These are phyloP conservation scores for Peromyscus aztecus DNA, from an alignment of 2,797 vertebrate species.

Conservation along the genomic window DNA sequence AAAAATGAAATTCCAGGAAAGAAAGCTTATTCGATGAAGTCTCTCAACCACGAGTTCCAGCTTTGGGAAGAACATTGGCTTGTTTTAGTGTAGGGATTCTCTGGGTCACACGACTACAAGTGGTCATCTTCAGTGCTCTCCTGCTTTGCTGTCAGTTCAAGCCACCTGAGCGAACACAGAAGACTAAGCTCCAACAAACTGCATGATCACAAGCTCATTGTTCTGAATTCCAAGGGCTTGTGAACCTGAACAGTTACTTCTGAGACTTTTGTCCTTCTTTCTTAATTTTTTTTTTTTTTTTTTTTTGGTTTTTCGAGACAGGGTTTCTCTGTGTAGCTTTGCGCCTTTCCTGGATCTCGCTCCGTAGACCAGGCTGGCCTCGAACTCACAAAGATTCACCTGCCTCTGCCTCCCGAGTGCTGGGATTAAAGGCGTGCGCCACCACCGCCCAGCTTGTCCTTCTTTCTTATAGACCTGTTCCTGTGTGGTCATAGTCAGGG, in stretches of 20 bases:
- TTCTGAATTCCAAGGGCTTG: background rate
- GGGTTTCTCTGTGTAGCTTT: too few species aligned
- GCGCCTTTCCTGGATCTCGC: too few species aligned
- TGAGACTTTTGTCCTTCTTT: background rate
- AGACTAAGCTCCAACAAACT: background rate
- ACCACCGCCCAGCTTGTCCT: too few species aligned
- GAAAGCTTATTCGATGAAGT: background rate
- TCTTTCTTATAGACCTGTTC: conserved; percentile 15
- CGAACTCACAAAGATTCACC: too few species aligned
- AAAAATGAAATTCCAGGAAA: background rate
- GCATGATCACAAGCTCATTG: background rate
- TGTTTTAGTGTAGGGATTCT: background rate
- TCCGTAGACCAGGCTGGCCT: too few species aligned
- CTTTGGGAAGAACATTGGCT: background rate
- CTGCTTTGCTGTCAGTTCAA: background rate
- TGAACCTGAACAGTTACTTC: background rate
- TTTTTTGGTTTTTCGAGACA: too few species aligned
- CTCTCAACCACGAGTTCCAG: background rate
- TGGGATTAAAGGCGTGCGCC: too few species aligned
- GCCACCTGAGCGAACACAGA: background rate
- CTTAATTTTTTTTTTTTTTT: too few species aligned
- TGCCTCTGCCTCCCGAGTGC: too few species aligned
- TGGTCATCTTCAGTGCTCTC: background rate
- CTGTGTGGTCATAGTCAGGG: background rate
- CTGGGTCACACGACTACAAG: background rate